Evolutionary conservation across 2,888 invertebrate species (phyloP).

Genomic region (Alloscopus bannaensis): DNA sequence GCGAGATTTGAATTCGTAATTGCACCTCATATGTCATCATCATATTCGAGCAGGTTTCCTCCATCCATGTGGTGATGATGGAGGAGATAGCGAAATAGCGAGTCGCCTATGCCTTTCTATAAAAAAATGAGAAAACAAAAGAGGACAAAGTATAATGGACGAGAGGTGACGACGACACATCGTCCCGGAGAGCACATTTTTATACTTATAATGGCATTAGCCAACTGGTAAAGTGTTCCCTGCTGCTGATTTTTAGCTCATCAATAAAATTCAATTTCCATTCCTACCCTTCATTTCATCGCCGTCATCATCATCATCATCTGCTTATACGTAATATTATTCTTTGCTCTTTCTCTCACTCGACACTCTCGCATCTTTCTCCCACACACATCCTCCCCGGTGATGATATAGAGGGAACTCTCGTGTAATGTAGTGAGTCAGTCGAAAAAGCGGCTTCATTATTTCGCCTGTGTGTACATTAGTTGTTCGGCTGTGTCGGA

Average conservation of each 20-base stretch:
- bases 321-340: conserved; percentile 44
- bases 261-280: conserved; percentile 70
- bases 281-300: conserved; percentile 58
- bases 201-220: conserved; percentile 51
- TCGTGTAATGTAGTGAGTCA: conserved; percentile 20
- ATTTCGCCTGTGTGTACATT: conserved; percentile 54
- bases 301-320: conserved; percentile 34
- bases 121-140: conserved; percentile 33
- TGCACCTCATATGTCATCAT: conserved; percentile 33
- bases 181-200: conserved; percentile 14
- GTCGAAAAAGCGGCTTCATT: conserved; percentile 28
- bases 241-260: conserved; percentile 65
- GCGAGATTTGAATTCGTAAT: conserved; percentile 42
- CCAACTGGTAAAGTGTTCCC: conserved; percentile 60
- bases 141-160: conserved; percentile 13
- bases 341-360: conserved; percentile 40
- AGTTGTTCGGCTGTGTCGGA: conserved; percentile 64
- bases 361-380: conserved; percentile 22
- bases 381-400: conserved; percentile 10
- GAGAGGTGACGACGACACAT: conserved; percentile 23
- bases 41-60: background rate
- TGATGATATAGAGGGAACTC: no score
- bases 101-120: background rate
- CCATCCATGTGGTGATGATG: conserved; percentile 23
- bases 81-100: background rate